Percentiles rank a stretch among this genome's conserved stretches.
These are phyloP conservation scores for Helleia helle DNA, from an alignment of 2,888 invertebrate species.

Conservation along the genomic window DNA sequence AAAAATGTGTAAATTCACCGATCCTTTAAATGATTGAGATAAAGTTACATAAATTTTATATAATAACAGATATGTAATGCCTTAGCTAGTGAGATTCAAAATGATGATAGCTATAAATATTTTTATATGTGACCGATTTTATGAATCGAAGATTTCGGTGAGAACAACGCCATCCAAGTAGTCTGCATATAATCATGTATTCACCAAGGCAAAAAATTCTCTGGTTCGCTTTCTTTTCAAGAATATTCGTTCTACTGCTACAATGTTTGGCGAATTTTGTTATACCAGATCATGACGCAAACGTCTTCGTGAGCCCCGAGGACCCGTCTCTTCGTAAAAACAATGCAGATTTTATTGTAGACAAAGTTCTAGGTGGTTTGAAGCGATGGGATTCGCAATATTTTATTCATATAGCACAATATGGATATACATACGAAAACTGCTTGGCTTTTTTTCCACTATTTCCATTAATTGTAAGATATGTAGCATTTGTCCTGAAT, in stretches of 20 bases:
- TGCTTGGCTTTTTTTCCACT: conserved; percentile 95
- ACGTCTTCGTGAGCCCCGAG: conserved; percentile 79
- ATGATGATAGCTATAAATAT: too few species aligned
- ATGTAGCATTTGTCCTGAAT: conserved; percentile 57
- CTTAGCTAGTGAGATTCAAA: too few species aligned
- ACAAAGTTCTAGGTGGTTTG: conserved; percentile 83
- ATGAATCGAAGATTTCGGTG: neutral
- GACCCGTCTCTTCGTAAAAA: conserved; percentile 54
- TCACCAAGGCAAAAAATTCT: conserved; percentile 66
- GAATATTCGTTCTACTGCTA: conserved; percentile 75
- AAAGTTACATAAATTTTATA: too few species aligned
- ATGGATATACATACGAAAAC: conserved; percentile 96
- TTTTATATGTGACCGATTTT: too few species aligned
- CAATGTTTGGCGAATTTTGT: conserved; percentile 79
- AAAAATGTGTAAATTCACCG: too few species aligned
- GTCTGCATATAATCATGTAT: conserved; percentile 54
- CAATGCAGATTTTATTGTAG: conserved; percentile 66
- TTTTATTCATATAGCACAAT: conserved; percentile 92
- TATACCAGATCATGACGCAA: conserved; percentile 84
- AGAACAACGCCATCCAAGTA: too few species aligned
- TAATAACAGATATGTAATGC: too few species aligned
- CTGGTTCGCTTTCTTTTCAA: conserved; percentile 78
- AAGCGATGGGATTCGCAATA: conserved; percentile 97
- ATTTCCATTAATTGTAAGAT: conserved; percentile 82
- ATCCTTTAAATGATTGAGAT: too few species aligned